Evolutionary conservation across 2,888 invertebrate species (phyloP).

Genomic region (Drosophila rellima): DNA sequence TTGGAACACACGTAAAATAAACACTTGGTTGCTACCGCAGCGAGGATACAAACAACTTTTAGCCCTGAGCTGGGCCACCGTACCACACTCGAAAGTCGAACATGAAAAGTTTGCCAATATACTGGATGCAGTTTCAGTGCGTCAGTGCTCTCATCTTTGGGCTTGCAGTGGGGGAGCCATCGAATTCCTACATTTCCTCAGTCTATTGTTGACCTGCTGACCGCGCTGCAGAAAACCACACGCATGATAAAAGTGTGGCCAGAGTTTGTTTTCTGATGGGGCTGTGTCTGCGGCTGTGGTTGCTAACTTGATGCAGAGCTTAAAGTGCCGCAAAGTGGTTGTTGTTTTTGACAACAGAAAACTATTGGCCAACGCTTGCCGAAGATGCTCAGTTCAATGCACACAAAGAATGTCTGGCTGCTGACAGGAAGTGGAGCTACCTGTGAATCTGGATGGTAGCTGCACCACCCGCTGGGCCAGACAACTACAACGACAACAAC

Average conservation of each 20-base stretch:
- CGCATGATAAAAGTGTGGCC: conserved; percentile 75
- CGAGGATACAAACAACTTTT: conserved; percentile 16
- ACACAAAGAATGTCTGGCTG: conserved; percentile 53
- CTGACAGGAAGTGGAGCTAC: conserved; percentile 20
- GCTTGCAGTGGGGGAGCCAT: neutral
- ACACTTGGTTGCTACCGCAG: conserved; percentile 46
- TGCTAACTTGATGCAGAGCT: conserved; percentile 40
- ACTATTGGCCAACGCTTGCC: conserved; percentile 54
- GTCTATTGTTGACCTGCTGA: conserved; percentile 63
- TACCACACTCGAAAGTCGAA: conserved; percentile 41
- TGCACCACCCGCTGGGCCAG: conserved; percentile 52
- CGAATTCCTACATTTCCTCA: too few relatives aligned
- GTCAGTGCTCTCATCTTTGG: conserved; percentile 23
- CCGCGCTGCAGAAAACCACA: conserved; percentile 61
- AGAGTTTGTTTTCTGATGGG: conserved; percentile 24
- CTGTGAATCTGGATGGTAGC: conserved; percentile 18
- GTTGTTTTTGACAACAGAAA: conserved; percentile 60
- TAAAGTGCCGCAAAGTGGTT: conserved; percentile 57
- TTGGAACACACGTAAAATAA: conserved; percentile 55
- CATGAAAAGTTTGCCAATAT: conserved; percentile 75
- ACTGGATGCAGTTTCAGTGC: conserved; percentile 47
- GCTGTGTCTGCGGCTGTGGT: conserved; percentile 19
- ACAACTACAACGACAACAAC: conserved; percentile 33
- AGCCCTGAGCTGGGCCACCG: neutral
- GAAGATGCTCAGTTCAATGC: conserved; percentile 53